Base-by-base conservation (phyloP, 2,113 vertebrate genomes). In the Nibea coibor region DNA sequence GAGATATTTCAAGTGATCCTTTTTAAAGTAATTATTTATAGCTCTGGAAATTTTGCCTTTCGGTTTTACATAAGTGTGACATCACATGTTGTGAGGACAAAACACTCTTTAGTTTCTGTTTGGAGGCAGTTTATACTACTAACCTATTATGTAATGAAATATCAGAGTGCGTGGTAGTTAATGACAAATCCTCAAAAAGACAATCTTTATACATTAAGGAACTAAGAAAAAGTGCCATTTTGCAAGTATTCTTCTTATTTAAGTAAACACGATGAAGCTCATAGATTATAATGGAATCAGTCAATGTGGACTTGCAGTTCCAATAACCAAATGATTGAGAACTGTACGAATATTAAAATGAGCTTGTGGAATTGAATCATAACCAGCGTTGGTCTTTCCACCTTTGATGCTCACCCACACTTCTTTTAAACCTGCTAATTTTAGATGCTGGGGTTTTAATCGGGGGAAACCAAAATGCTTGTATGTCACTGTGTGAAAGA, bases 371-470 rank as follows among this genome's bases (percentile, higher is more conserved):
- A 91, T 67, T 81, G 73, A 90, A 85, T 87, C 80, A 76, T 84
- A 68, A 78, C 17, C 17, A 71, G 4, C 4, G 0, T 51, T 28
- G 56, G 72, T 83, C 22, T 86, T 87, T 88, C 84, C 88, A 85
- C 79, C 15, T 67, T n/a, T 81, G 24, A 87, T 20, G 56, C 53
- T 45, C 87, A 56, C 89, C 73, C 88, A 94, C 92, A 67, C 82
- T 91, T 92, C 87, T 72, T 87, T 31, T 91, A 86, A 93, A 82
- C 5, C 16, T 48, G 19, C 86, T 93, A 92, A 92, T 83, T 93
- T 90, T 94, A 93, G 88, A 66, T 4, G 14, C 31, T 9, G 68
- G 71, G 63, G 24, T 80, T 93, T 83, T 82, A 35, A 77, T 82
- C 19, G 19, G 81, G 59, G 84, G 77, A 14, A 87, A 90, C 89